A percentile compares a stretch with the other conserved stretches of the same genome.
Conservation (phyloP, 2,888 invertebrate species). For the Psococerastis gibbosa region DNA sequence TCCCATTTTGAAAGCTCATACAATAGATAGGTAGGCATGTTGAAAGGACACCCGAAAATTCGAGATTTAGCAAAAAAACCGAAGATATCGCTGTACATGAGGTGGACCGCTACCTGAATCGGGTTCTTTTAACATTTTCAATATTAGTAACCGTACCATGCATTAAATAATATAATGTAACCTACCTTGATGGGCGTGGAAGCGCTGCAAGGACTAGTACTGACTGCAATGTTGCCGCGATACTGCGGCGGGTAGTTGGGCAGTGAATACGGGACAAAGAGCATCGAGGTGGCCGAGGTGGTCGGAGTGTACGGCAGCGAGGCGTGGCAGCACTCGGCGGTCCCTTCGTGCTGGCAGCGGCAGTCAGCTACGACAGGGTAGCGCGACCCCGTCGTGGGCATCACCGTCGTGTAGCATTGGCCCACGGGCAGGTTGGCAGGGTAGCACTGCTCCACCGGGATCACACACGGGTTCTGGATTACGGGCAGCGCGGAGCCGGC, state of each 20-base stretch:
- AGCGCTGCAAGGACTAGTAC: constrained; percentile 21
- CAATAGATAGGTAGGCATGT: no score
- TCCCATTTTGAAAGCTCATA: no score
- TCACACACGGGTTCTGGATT: constrained; percentile 7
- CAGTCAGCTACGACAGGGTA: constrained; percentile 7
- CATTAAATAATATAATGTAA: background rate
- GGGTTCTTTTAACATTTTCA: no score
- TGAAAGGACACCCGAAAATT: no score
- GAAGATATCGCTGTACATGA: no score
- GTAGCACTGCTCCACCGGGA: constrained; percentile 9
- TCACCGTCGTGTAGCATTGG: constrained; percentile 9
- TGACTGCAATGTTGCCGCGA: constrained; percentile 19
- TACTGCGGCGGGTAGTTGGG: constrained; percentile 25
- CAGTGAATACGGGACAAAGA: constrained; percentile 30
- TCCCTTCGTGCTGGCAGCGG: constrained; percentile 6
- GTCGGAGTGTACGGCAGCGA: constrained; percentile 10
- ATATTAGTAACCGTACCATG: no score
- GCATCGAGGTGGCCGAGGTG: constrained; percentile 25
- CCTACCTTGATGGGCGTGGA: constrained; percentile 15
- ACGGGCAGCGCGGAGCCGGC: constrained; percentile 4
- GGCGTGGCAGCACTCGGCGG: constrained; percentile 13
- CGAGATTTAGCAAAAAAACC: no score
- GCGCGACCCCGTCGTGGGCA: constrained; percentile 10
- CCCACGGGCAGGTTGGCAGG: constrained; percentile 7
- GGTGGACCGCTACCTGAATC: no score